Evolutionary conservation across 2,113 vertebrate species (phyloP).

Genomic region (Apteryx owenii): DNA sequence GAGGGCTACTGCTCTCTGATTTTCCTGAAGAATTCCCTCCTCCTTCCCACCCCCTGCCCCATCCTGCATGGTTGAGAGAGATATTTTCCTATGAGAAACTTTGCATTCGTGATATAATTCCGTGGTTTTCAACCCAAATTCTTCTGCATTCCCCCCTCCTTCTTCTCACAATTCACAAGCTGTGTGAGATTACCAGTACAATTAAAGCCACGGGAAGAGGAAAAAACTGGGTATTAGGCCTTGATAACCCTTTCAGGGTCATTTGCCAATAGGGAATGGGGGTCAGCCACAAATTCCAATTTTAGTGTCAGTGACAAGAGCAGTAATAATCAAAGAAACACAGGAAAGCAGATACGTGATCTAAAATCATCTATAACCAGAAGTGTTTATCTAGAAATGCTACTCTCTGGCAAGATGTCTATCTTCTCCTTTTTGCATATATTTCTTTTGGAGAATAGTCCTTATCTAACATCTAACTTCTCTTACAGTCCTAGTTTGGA

Average conservation of each 20-base stretch:
- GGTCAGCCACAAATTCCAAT: conserved; percentile 79
- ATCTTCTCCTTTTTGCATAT: conserved; percentile 65
- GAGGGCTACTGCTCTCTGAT: conserved; percentile 46
- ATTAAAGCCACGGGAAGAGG: conserved; percentile 88
- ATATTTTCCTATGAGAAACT: conserved; percentile 85
- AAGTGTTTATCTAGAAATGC: conserved; percentile 79
- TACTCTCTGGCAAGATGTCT: conserved; percentile 75
- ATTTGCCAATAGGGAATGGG: conserved; percentile 73
- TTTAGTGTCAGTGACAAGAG: conserved; percentile 77
- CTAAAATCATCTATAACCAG: conserved; percentile 78
- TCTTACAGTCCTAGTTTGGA: conserved; percentile 74
- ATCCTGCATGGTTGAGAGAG: conserved; percentile 41
- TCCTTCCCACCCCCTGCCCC: background rate
- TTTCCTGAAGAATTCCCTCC: conserved; percentile 58
- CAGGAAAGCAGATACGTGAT: conserved; percentile 83
- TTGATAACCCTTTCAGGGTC: conserved; percentile 91
- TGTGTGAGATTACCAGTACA: conserved; percentile 88
- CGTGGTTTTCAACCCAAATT: conserved; percentile 45
- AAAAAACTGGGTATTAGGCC: conserved; percentile 82
- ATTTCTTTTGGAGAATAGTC: conserved; percentile 70
- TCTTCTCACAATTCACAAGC: conserved; percentile 92
- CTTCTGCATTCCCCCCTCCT: conserved; percentile 1
- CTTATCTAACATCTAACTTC: conserved; percentile 77
- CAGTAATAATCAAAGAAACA: conserved; percentile 78
- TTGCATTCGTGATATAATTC: conserved; percentile 65